Evolutionary conservation across 2,797 vertebrate genomes (phyloP), one percentile per base, ranked within the genome.

Genomic region (Pagetopsis macropterus): DNA sequence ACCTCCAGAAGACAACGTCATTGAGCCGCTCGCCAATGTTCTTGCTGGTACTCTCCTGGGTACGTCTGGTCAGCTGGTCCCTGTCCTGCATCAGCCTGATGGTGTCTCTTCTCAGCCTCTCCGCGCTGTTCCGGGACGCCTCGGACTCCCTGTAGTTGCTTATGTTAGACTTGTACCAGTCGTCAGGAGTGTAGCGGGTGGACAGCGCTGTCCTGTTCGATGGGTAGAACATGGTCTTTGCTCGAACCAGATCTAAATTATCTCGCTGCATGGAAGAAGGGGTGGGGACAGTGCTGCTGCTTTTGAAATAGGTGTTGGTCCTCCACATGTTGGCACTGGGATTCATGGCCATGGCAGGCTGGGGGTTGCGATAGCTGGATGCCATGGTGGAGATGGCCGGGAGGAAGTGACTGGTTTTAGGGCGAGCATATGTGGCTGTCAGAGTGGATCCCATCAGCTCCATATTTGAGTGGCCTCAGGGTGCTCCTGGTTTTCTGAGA

Each of bases 1-100:
- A 95, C 87, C 89, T 96, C 98, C 98, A 99, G 90, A 98, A 99
- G 13, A 89, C 88, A 1, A 97, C 96, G 79, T 99, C 96, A 0
- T 90, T 97, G 78, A 98, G 80, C 0, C 97, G 92, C 84, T 97
- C 94, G 0, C 96, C 96, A 45, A 99, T 89, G 84, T 96, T 96
- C 84, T 94, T 95, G 76, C 95, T 98, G 59, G 93, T 96, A 51
- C 85, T 93, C 14, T 89, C 94, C 72, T 99, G 97, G 4, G 87
- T 94, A 64, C 93, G 94, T 19, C 94, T 94, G 0, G 93, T 97
- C 73, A 95, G 91, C 79, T 97, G 96, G 10, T 97, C 94, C 65
- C 93, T 96, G 27, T 98, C 96, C 85, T 97, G 96, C 72, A 99
- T 96, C 70, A 98, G 41, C 49, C 95, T 87, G 11, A 95, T 78